Conservation (phyloP, 2,888 invertebrate species). For the Tipula vernalis region DNA sequence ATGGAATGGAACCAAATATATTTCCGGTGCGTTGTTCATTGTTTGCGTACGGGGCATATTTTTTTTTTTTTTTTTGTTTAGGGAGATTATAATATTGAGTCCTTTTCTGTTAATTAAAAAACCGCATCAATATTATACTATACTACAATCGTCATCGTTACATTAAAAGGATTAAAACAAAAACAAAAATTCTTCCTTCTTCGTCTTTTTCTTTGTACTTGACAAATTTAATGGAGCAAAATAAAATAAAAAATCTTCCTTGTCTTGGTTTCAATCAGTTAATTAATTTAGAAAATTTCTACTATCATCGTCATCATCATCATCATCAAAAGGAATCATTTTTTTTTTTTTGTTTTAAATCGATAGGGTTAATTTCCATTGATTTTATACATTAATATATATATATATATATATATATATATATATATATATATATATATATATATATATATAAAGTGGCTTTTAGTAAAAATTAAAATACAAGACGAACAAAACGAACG, state of each 20-base stretch:
- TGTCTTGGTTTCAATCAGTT: neutral
- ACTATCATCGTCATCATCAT: neutral
- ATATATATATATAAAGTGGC: neutral
- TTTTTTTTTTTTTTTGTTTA: neutral
- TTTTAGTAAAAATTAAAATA: neutral
- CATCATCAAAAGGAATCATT: neutral
- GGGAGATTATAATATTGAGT: neutral
- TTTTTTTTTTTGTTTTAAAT: neutral
- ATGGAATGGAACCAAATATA: neutral
- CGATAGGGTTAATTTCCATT: slow-evolving; percentile 10
- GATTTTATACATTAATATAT: neutral
- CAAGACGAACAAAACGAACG: neutral
- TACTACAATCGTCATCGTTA: neutral
- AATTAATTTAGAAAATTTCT: neutral
- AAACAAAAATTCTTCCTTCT: neutral
- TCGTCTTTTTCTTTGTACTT: neutral
- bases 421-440: too few species aligned
- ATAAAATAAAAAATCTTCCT: neutral
- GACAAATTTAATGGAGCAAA: neutral
- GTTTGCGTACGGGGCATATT: neutral
- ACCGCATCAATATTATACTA: neutral
- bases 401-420: too few species aligned
- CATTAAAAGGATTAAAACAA: neutral
- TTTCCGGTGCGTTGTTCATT: neutral
- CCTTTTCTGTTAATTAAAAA: neutral